These are phyloP conservation scores for Magallana angulata DNA, from an alignment of 1,140 invertebrate genomes.

Conservation along the genomic window DNA sequence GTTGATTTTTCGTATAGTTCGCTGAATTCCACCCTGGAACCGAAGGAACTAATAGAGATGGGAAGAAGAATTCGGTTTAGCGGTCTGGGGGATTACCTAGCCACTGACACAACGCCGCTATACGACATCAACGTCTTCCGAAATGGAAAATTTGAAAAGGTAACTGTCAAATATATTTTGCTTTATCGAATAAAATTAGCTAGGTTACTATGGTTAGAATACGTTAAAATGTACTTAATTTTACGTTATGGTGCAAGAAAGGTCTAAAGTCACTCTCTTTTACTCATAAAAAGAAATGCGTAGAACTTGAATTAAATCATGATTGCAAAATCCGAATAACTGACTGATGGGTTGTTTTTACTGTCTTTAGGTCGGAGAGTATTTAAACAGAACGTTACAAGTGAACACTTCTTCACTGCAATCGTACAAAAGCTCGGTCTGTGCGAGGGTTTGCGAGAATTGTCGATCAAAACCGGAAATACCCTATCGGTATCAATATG, in stretches of 20 bases:
- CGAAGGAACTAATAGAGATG: constrained; percentile 50
- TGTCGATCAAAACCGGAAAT: constrained; percentile 62
- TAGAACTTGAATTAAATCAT: too few species aligned
- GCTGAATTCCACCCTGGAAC: constrained; percentile 51
- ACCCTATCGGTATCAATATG: constrained; percentile 64
- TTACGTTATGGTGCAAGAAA: too few species aligned
- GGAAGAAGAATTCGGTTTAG: constrained; percentile 57
- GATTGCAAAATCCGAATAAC: too few species aligned
- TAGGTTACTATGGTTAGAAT: too few species aligned
- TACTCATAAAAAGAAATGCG: too few species aligned
- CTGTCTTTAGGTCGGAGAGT: constrained; percentile 51
- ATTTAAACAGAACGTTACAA: constrained; percentile 38
- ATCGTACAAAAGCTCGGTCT: constrained; percentile 52
- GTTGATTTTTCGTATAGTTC: constrained; percentile 56
- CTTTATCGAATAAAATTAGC: too few species aligned
- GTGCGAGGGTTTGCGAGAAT: constrained; percentile 58
- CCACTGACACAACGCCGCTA: constrained; percentile 21
- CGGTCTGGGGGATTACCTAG: constrained; percentile 56
- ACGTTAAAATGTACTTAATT: too few species aligned
- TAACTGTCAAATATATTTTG: not conserved
- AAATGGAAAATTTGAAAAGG: constrained; percentile 38
- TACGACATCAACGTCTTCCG: constrained; percentile 53
- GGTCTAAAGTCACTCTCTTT: too few species aligned
- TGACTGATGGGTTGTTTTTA: too few species aligned
- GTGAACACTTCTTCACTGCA: constrained; percentile 45